Conservation (phyloP, 92 coral and sea anemone species). For the Montipora capitata region DNA sequence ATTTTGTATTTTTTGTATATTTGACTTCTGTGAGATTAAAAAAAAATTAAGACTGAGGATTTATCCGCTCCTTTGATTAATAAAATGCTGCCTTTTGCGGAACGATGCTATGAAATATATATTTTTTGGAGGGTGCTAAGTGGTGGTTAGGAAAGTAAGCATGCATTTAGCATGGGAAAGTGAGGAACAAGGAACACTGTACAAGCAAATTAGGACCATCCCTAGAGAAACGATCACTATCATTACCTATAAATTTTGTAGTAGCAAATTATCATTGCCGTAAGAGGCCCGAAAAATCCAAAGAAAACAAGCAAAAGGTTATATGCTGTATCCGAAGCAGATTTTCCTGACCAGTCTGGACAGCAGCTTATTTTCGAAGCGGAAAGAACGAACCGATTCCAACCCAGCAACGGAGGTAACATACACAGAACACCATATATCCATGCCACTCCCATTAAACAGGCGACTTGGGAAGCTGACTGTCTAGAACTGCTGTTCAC, state of each 20-base stretch:
- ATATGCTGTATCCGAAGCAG: constrained; percentile 37
- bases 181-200: no score
- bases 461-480: background rate
- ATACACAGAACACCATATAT: constrained; percentile 31
- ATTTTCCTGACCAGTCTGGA: constrained; percentile 67
- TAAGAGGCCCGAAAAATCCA: constrained; percentile 62
- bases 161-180: no score
- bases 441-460: constrained; percentile 29
- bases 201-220: no score
- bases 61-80: no score
- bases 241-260: constrained; percentile 66
- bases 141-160: no score
- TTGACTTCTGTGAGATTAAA: no score
- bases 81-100: no score
- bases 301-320: constrained; percentile 41
- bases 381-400: constrained; percentile 73
- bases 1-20: no score
- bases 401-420: constrained; percentile 73
- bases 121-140: no score
- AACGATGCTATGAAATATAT: no score
- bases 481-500: constrained; percentile 4
- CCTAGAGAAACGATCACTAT: no score
- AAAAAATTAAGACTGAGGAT: no score
- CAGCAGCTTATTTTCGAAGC: constrained; percentile 66
- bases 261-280: constrained; percentile 49